A percentile compares a stretch with the other conserved stretches of the same genome.
Evolutionary conservation across 2,113 vertebrate genomes (phyloP).

Genomic region (Terrapene triunguis): DNA sequence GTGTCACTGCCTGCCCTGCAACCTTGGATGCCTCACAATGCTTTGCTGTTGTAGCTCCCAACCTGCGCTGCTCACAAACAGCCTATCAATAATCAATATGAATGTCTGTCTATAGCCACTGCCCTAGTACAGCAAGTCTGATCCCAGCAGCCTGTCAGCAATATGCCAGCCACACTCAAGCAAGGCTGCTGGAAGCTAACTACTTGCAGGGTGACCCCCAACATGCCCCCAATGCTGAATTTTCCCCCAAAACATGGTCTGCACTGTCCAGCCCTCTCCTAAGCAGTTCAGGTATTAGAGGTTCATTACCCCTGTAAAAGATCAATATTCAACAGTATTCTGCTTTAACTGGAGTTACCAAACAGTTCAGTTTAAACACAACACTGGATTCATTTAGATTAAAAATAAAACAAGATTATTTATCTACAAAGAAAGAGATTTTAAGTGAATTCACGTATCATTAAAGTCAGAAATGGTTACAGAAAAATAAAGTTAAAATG

Average conservation of each 20-base stretch:
- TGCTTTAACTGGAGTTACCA: background rate
- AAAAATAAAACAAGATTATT: background rate
- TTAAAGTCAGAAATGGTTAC: background rate
- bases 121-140: too few relatives aligned
- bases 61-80: background rate
- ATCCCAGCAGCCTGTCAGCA: too few relatives aligned
- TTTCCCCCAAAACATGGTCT: too few relatives aligned
- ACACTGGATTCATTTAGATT: background rate
- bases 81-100: too few relatives aligned
- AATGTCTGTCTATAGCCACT: background rate
- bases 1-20: background rate
- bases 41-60: background rate
- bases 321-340: background rate
- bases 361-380: background rate
- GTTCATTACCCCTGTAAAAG: too few relatives aligned
- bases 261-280: too few relatives aligned
- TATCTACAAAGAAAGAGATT: background rate
- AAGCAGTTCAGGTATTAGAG: too few relatives aligned
- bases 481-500: background rate
- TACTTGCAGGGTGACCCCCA: too few relatives aligned
- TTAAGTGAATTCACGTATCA: background rate
- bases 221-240: too few relatives aligned
- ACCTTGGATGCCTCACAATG: background rate
- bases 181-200: too few relatives aligned
- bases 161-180: too few relatives aligned